A percentile compares a stretch with the other conserved stretches of the same genome.
These are phyloP conservation scores for Ophioninae sp. DNA, from an alignment of 2,888 invertebrate genomes.

Conservation along the genomic window DNA sequence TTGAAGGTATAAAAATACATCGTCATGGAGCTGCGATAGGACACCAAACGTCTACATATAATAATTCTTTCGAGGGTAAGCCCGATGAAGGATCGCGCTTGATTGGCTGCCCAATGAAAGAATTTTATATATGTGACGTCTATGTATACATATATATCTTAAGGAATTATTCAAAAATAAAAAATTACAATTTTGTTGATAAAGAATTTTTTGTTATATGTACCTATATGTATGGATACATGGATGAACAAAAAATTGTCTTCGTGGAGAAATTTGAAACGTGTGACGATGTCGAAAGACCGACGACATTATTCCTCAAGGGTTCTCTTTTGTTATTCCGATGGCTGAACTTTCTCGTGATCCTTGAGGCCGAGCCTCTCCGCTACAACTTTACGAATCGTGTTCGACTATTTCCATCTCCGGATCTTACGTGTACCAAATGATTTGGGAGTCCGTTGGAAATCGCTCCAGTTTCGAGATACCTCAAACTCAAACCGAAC, in stretches of 20 bases:
- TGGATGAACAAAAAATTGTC: not conserved
- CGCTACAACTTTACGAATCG: slow-evolving; percentile 37
- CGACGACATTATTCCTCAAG: slow-evolving; percentile 17
- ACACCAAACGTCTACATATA: too few relatives aligned
- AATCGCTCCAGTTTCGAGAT: slow-evolving; percentile 45
- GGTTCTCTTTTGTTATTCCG: slow-evolving; percentile 12
- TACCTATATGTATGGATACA: too few relatives aligned
- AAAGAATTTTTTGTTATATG: not conserved
- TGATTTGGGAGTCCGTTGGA: slow-evolving; percentile 32
- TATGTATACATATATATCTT: too few relatives aligned
- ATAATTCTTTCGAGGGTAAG: too few relatives aligned
- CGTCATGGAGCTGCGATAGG: too few relatives aligned
- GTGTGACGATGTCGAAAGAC: slow-evolving; percentile 35
- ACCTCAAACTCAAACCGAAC: slow-evolving; percentile 20
- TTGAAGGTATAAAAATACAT: too few relatives aligned
- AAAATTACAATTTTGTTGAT: not conserved
- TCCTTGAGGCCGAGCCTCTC: slow-evolving; percentile 46
- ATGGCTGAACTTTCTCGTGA: slow-evolving; percentile 53
- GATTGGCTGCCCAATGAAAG: too few relatives aligned
- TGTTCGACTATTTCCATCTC: slow-evolving; percentile 49
- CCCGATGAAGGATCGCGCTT: too few relatives aligned
- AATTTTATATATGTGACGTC: too few relatives aligned
- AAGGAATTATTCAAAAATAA: too few relatives aligned
- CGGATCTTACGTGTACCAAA: slow-evolving; percentile 29
- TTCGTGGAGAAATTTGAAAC: not conserved